phyloP scores from a whole-genome alignment of 1,140 invertebrate genomes.

The Trichogramma pretiosum region DNA sequence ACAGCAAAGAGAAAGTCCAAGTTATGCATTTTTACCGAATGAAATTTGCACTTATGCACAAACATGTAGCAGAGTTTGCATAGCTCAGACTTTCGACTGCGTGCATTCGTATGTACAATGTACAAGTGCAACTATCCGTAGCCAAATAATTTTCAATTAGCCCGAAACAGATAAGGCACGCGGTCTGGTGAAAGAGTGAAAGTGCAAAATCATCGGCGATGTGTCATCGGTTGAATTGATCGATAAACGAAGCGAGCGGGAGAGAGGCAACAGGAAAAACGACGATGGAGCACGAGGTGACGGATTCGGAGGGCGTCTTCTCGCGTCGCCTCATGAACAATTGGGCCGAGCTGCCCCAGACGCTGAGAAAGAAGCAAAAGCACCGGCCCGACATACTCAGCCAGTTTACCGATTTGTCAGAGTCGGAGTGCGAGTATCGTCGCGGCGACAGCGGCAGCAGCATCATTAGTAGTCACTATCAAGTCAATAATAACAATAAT shows the following conservation, averaged over 20 bases:
- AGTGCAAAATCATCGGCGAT: too few relatives aligned
- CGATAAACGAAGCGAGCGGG: conserved; percentile 7
- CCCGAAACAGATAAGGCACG: too few relatives aligned
- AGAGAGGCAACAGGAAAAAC: conserved; percentile 1
- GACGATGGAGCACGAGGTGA: conserved; percentile 41
- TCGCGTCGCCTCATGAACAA: conserved; percentile 33
- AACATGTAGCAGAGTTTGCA: too few relatives aligned
- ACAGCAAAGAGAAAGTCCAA: too few relatives aligned
- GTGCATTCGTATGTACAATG: too few relatives aligned
- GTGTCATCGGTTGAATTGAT: too few relatives aligned
- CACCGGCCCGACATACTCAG: conserved; percentile 41
- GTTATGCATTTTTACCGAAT: too few relatives aligned
- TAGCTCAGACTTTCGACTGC: too few relatives aligned
- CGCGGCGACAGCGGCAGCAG: conserved; percentile 21
- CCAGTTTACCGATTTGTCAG: conserved; percentile 39
- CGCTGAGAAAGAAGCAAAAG: conserved; percentile 37
- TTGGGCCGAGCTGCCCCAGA: conserved; percentile 44
- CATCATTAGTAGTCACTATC: background rate
- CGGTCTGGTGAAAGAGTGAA: too few relatives aligned
- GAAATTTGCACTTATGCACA: too few relatives aligned
- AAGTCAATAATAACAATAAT: conserved; percentile 7
- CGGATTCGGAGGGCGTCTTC: conserved; percentile 39
- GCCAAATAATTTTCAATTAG: too few relatives aligned
- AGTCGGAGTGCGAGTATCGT: conserved; percentile 33
- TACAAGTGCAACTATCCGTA: too few relatives aligned